These are phyloP conservation scores for Kryphioiulus occultus DNA, from an alignment of 2,888 invertebrate genomes.

Conservation along the genomic window DNA sequence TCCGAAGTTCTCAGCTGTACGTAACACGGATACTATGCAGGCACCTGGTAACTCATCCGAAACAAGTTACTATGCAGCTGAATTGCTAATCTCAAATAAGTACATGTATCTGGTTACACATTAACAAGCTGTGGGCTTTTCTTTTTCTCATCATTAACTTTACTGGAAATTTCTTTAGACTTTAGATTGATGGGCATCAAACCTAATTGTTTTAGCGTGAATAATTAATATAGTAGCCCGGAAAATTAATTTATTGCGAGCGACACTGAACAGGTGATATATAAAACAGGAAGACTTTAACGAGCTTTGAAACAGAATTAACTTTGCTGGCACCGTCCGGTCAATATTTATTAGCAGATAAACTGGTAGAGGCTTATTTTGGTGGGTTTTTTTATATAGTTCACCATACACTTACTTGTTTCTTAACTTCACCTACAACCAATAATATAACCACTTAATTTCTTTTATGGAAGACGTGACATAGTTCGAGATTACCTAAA, in stretches of 20 bases:
- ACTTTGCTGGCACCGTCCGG: constrained; percentile 1
- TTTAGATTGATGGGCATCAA: not conserved
- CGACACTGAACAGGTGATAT: not conserved
- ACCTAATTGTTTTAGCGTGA: not conserved
- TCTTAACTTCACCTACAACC: not conserved
- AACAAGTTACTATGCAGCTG: not conserved
- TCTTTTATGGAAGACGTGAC: not conserved
- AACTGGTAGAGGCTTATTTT: not conserved
- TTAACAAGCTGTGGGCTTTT: constrained; percentile 8
- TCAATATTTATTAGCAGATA: not conserved
- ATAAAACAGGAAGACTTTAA: not conserved
- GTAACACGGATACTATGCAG: not conserved
- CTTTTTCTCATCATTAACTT: not conserved
- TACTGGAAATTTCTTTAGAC: constrained; percentile 20
- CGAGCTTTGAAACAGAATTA: not conserved
- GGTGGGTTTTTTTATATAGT: not conserved
- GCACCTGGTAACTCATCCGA: not conserved
- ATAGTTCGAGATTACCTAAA: not conserved
- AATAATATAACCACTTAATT: not conserved
- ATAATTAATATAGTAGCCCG: not conserved
- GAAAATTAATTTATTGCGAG: not conserved
- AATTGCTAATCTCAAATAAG: not conserved
- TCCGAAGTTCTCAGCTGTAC: not conserved
- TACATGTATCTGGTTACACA: not conserved
- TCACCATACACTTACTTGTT: not conserved